phyloP scores from a whole-genome alignment of 1,140 invertebrate species.

The Megathymus violae region DNA sequence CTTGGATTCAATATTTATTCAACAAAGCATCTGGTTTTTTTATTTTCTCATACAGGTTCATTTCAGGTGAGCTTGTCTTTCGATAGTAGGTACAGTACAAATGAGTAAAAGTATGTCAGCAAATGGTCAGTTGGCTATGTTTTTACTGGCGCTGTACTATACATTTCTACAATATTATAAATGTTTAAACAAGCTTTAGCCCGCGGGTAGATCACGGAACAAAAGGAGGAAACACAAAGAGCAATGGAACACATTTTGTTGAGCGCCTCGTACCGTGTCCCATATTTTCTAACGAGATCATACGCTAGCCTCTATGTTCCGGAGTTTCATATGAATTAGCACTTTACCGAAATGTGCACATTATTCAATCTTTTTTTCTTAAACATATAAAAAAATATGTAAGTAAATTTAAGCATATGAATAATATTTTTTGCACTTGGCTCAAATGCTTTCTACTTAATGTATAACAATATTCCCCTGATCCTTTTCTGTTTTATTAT shows the following conservation, averaged over 20 bases:
- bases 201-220: slow-evolving; percentile 66
- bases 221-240: slow-evolving; percentile 74
- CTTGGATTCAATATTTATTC: slow-evolving; percentile 40
- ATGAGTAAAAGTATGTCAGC: background rate
- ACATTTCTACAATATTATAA: slow-evolving; percentile 48
- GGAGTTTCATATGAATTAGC: slow-evolving; percentile 30
- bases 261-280: slow-evolving; percentile 69
- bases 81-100: background rate
- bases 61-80: background rate
- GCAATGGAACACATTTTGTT: slow-evolving; percentile 74
- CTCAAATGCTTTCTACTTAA: no score
- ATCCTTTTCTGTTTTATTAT: no score
- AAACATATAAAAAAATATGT: background rate
- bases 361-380: slow-evolving; percentile 5
- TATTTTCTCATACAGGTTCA: slow-evolving; percentile 20
- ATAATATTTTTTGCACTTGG: no score
- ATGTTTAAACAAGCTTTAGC: slow-evolving; percentile 49
- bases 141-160: slow-evolving; percentile 28
- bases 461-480: no score
- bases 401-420: background rate
- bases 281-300: slow-evolving; percentile 78
- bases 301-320: slow-evolving; percentile 56
- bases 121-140: slow-evolving; percentile 8
- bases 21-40: no score
- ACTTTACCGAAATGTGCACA: slow-evolving; percentile 19